Conservation (phyloP, 2,113 vertebrate genomes). For the Danionella cerebrum region DNA sequence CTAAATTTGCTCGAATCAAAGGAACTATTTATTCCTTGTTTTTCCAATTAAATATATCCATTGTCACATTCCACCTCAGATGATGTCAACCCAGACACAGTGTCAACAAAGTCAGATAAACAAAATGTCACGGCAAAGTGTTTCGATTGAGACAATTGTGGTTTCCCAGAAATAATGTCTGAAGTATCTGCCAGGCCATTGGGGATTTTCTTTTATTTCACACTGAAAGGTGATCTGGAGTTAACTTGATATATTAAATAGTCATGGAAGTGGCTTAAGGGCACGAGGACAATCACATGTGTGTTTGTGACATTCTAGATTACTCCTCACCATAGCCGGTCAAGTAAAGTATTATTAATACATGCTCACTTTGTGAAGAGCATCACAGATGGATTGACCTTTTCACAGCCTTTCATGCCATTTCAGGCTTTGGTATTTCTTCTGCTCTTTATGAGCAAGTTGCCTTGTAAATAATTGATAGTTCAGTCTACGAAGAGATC, state of each 20-base stretch:
- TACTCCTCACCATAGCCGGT: neutral
- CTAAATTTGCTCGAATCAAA: no score
- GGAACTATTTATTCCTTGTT: no score
- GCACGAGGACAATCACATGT: neutral
- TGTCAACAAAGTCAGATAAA: no score
- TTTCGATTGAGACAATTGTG: neutral
- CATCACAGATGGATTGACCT: slow-evolving; percentile 47
- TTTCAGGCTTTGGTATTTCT: slow-evolving; percentile 60
- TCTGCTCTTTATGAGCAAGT: slow-evolving; percentile 26
- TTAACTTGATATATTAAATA: neutral
- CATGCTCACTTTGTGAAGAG: slow-evolving; percentile 39
- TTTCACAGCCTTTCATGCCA: slow-evolving; percentile 49
- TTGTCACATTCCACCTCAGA: no score
- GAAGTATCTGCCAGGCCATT: neutral
- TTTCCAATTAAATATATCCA: no score
- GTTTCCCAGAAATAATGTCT: neutral
- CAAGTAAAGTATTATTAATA: slow-evolving; percentile 42
- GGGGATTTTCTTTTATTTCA: neutral
- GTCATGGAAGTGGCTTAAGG: neutral
- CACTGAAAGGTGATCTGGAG: slow-evolving; percentile 23
- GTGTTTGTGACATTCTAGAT: slow-evolving; percentile 17
- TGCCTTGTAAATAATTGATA: slow-evolving; percentile 39
- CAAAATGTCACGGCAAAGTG: no score
- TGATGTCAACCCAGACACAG: no score
- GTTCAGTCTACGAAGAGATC: slow-evolving; percentile 15